Conservation (phyloP, 2,888 invertebrate species). For the Tromatobia lineatoria region DNA sequence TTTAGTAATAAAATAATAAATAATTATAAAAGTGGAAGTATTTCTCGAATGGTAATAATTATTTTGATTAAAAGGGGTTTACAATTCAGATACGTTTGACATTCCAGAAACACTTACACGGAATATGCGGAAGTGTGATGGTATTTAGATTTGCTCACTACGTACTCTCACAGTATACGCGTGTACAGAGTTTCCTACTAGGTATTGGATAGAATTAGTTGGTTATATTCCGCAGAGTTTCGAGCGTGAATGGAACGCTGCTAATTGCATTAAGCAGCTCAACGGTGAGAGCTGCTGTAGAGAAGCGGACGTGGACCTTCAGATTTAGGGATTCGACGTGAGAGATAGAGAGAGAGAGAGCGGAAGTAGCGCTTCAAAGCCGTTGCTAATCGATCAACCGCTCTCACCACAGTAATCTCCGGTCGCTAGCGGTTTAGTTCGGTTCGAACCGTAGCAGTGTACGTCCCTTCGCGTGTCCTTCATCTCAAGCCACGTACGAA, state of each 20-base stretch:
- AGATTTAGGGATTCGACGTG: constrained; percentile 26
- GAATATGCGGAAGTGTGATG: neutral
- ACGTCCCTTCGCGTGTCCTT: constrained; percentile 37
- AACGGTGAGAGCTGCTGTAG: constrained; percentile 16
- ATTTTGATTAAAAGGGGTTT: too few species aligned
- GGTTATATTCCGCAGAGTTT: constrained; percentile 27
- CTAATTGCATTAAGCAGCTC: constrained; percentile 62
- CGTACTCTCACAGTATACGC: neutral
- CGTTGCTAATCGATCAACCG: constrained; percentile 71
- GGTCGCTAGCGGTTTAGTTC: constrained; percentile 60
- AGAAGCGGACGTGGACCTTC: constrained; percentile 30
- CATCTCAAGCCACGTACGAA: constrained; percentile 17
- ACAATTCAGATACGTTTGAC: neutral
- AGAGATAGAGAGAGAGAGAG: constrained; percentile 45
- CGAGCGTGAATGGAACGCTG: constrained; percentile 54
- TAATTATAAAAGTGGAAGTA: too few species aligned
- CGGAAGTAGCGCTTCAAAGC: constrained; percentile 69
- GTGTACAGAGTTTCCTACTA: neutral
- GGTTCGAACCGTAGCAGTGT: constrained; percentile 39
- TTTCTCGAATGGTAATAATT: too few species aligned
- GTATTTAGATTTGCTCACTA: neutral
- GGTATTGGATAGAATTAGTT: constrained; percentile 11
- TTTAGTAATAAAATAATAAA: too few species aligned
- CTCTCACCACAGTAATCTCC: constrained; percentile 68
- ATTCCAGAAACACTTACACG: neutral